phyloP scores from a whole-genome alignment of 2,113 vertebrate species.

The Anas platyrhynchos region DNA sequence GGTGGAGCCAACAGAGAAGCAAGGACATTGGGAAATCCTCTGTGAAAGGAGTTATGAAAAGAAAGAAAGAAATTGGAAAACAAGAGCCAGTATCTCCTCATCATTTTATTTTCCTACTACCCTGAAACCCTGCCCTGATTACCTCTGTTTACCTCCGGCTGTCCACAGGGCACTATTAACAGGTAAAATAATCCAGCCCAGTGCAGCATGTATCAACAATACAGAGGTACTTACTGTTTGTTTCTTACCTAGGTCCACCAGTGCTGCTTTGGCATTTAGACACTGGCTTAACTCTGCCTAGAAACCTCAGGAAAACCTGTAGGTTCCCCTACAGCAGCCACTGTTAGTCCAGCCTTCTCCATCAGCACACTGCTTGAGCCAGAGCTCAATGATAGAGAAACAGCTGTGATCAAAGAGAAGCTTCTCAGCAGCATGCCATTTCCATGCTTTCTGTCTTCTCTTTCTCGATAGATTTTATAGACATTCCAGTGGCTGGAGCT shows the following conservation, averaged over 20 bases:
- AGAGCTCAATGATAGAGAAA: neutral
- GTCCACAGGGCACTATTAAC: neutral
- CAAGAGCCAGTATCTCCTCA: neutral
- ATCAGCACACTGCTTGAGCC: neutral
- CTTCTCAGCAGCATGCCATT: neutral
- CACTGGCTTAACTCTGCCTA: neutral
- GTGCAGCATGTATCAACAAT: neutral
- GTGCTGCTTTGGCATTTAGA: neutral
- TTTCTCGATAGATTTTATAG: neutral
- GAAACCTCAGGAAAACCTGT: neutral
- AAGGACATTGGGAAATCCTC: neutral
- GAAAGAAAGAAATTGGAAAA: neutral
- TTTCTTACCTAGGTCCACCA: neutral
- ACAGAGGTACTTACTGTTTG: too few species aligned
- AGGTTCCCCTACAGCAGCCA: neutral
- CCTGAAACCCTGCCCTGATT: neutral
- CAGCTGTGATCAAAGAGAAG: neutral
- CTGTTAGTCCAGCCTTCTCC: neutral
- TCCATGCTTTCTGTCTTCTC: neutral
- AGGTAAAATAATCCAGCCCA: neutral
- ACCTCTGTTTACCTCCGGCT: neutral
- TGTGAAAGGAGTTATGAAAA: neutral
- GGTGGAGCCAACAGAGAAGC: neutral
- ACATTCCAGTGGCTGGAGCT: neutral
- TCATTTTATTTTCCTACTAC: neutral